Base-by-base conservation (phyloP, 2,113 vertebrate species). In the Corythaixoides concolor region DNA sequence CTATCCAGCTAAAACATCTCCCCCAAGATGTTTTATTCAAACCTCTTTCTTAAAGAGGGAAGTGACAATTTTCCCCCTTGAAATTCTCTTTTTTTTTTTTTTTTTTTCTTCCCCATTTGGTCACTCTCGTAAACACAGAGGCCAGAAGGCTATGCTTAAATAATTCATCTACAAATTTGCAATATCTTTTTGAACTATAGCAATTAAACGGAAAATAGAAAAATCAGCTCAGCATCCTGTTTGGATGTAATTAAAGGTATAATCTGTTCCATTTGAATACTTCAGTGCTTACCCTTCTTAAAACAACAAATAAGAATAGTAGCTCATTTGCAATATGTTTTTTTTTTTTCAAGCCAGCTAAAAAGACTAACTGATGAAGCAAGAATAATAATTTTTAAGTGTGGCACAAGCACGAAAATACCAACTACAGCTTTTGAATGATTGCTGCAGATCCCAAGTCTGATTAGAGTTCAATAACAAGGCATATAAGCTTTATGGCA, bases 241-340 rank as follows among this genome's bases (percentile, higher is more conserved):
- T 98, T 98, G 96, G 96, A 97, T 97, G 91, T 98, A 98, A 98
- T 98, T 98, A 98, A 98, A 98, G 97, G 96, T 98, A 97, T 98
- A 97, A 98, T 98, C 97, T 98, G 97, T 98, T 98, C 97, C 97
- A 97, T 97, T 94, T 98, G 97, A 98, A 96, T 96, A 98, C 96
- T 93, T 97, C 97, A 91, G 62, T 90, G 96, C 96, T 97, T 96
- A 96, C 79, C 87, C 85, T 97, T 97, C 95, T 98, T 98, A 98
- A 97, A 98, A 98, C 90, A 98, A 97, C 96, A 97, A 98, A 98
- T 95, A 98, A 90, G 97, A 98, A 97, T 96, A 97, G 97, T 97
- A 97, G 95, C 96, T 97, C 93, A 97, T 98, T 95, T 93, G 94
- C 94, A 95, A 90, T 91, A 91, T 78, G 43, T 28, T 37, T 30